Conservation (phyloP, 2,113 vertebrate species). For the Corythornis madagascariensis region DNA sequence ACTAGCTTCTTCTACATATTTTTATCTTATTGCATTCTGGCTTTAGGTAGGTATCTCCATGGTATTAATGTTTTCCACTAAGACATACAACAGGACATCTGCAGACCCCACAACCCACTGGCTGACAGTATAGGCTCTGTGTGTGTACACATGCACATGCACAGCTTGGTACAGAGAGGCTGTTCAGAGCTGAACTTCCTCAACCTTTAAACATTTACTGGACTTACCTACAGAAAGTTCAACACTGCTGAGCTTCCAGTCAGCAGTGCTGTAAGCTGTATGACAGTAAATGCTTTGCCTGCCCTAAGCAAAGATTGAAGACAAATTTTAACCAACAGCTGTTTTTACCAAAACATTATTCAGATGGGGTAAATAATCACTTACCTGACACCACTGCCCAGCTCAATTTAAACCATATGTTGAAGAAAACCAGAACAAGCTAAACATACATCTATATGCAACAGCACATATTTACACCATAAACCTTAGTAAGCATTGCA, state of each 20-base stretch:
- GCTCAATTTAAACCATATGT: background rate
- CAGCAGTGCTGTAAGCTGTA: background rate
- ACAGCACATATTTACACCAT: background rate
- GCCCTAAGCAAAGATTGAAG: background rate
- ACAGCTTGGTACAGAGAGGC: background rate
- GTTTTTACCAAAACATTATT: background rate
- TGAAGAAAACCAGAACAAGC: background rate
- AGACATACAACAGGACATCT: background rate
- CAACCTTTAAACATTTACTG: background rate
- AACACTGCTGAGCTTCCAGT: background rate
- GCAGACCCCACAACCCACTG: background rate
- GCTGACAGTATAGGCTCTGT: background rate
- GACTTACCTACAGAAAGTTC: background rate
- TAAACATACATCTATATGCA: background rate
- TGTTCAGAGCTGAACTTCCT: background rate
- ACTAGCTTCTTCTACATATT: background rate
- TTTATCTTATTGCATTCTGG: background rate
- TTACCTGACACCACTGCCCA: background rate
- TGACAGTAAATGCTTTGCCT: background rate
- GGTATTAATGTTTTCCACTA: background rate
- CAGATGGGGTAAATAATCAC: background rate
- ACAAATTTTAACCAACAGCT: background rate
- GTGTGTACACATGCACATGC: accelerated
- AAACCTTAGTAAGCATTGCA: background rate
- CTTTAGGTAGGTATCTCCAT: background rate